Base-by-base conservation (phyloP, 2,797 vertebrate genomes). In the Apogon hyalosoma region DNA sequence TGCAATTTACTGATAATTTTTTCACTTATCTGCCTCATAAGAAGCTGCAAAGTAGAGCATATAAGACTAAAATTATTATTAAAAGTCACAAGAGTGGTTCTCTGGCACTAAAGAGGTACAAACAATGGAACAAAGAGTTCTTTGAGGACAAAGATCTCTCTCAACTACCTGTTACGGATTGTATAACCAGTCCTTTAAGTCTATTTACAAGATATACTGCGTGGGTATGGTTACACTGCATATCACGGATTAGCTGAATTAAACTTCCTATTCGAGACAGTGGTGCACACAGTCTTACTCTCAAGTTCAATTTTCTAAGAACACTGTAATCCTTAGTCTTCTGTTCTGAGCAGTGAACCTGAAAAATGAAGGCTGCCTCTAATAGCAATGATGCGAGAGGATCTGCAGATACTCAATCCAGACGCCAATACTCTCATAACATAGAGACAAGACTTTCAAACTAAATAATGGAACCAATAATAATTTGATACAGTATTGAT, bases 141-240 rank as follows among this genome's bases (percentile, higher is more conserved):
- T 74, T 82, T 82, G 38, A 78, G 56, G 33, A 78, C 46, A 74
- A 52, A 73, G 46, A 48, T 54, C 28, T 12, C 13, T 4, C 54
- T 79, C 68, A 53, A 62, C 63, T 82, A 63, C 72, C 69, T 76
- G 40, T 57, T 45, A 72, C 43, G 63, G 75, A 81, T 88, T 73
- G 45, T 63, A 77, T 73, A 62, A 80, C 66, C 54, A 59, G 63
- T 31, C 24, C 63, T 54, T 24, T 19, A 73, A 71, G 56, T 82
- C 54, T 77, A 41, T 87, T 82, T 79, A 82, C 70, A 84, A 81
- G 63, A 80, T 69, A 58, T 62, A 71, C 66, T 68, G 52, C 70
- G 7, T 16, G 51, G 57, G 65, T 80, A 66, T 18, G 50, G 75
- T 79, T 68, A 81, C 77, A 46, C 24, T 55, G 57, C 50, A 75